Conservation (phyloP, 2,797 vertebrate genomes). For the Sebastes dallii region DNA sequence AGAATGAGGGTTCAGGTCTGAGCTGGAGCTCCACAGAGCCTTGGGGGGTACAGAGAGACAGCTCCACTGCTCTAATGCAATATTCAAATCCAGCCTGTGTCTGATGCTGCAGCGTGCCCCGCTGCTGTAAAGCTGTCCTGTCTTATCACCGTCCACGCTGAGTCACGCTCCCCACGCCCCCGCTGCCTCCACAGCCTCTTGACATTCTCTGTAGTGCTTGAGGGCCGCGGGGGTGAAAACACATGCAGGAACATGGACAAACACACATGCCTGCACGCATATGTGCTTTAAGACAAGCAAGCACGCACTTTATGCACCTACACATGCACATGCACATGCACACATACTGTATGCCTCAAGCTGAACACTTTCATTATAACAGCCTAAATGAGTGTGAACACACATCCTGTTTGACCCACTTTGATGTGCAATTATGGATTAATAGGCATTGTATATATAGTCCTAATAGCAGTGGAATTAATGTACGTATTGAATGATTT, state of each 20-base stretch:
- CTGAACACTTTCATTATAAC: not conserved
- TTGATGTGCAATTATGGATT: not conserved
- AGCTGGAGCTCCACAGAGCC: conserved; percentile 37
- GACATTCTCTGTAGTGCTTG: conserved; percentile 50
- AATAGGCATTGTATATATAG: not conserved
- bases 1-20: conserved; percentile 4
- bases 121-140: conserved; percentile 65
- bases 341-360: not conserved
- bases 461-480: not conserved
- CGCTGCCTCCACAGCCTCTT: conserved; percentile 36
- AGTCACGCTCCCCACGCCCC: conserved; percentile 64
- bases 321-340: not conserved
- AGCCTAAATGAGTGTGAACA: not conserved
- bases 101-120: conserved; percentile 51
- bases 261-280: not conserved
- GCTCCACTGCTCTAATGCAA: conserved; percentile 66
- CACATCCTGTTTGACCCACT: not conserved
- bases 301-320: not conserved
- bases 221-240: conserved; percentile 47
- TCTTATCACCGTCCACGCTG: conserved; percentile 68
- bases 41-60: not conserved
- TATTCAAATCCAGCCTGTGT: conserved; percentile 68
- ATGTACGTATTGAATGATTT: rapidly evolving
- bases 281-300: conserved; percentile 7
- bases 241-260: conserved; percentile 36